Evolutionary conservation across 2,113 vertebrate genomes (phyloP).

Genomic region (Petaurus breviceps): DNA sequence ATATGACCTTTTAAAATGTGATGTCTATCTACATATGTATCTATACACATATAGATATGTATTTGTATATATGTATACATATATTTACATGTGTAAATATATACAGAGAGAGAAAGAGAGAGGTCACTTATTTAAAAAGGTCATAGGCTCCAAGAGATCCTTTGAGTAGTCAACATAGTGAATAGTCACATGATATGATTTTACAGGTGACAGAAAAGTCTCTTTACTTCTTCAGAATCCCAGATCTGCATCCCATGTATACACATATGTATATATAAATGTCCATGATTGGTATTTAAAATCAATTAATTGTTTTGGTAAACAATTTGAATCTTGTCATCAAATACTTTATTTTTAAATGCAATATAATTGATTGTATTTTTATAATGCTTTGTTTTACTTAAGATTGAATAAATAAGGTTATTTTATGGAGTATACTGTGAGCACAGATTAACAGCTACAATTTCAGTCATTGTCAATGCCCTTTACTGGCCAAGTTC

Average conservation of each 20-base stretch:
- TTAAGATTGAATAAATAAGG: conserved; percentile 2
- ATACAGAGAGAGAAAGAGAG: no score
- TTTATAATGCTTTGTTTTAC: not conserved
- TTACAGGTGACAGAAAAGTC: not conserved
- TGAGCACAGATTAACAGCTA: not conserved
- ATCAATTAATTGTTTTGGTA: not conserved
- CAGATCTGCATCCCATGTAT: not conserved
- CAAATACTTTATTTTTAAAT: conserved; percentile 3
- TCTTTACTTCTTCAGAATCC: not conserved
- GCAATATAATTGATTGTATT: not conserved
- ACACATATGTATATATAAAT: not conserved
- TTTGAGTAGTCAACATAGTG: not conserved
- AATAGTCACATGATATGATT: not conserved
- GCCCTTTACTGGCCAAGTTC: not conserved
- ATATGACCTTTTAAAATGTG: not conserved
- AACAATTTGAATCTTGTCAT: not conserved
- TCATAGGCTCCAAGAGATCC: not conserved
- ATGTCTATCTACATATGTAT: no score
- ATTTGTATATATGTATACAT: no score
- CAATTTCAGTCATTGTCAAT: conserved; percentile 6
- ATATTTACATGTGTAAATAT: no score
- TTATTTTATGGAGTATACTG: not conserved
- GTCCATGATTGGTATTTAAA: not conserved
- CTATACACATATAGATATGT: no score
- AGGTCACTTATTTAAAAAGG: not conserved